A percentile compares a stretch with the other conserved stretches of the same genome.
These are phyloP conservation scores for Trachelus tabidus DNA, from an alignment of 2,888 invertebrate species.

Conservation along the genomic window DNA sequence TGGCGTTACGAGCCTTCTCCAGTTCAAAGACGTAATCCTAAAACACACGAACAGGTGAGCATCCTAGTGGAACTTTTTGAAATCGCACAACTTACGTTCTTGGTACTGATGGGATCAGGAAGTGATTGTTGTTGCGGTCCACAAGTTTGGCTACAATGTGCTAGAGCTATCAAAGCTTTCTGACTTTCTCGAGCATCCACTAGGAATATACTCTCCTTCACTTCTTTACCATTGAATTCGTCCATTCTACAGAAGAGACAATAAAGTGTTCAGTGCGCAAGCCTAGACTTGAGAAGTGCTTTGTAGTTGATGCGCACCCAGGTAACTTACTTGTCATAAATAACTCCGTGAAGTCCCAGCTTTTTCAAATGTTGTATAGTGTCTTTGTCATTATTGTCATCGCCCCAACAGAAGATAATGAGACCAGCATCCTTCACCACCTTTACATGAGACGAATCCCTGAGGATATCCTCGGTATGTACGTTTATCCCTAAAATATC, in stretches of 20 bases:
- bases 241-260: slow-evolving; percentile 70
- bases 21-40: slow-evolving; percentile 61
- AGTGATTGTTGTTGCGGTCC: slow-evolving; percentile 36
- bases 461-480: slow-evolving; percentile 90
- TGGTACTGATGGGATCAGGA: slow-evolving; percentile 40
- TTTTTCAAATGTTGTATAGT: slow-evolving; percentile 88
- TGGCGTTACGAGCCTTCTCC: slow-evolving; percentile 57
- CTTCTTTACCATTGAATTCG: slow-evolving; percentile 76
- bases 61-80: background rate
- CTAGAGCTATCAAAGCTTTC: slow-evolving; percentile 70
- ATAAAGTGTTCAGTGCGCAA: background rate
- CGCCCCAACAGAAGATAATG: slow-evolving; percentile 97
- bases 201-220: slow-evolving; percentile 86
- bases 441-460: slow-evolving; percentile 85
- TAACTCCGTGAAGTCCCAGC: slow-evolving; percentile 93
- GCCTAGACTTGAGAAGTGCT: background rate
- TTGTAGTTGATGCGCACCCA: background rate
- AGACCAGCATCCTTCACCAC: slow-evolving; percentile 83
- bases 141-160: slow-evolving; percentile 62
- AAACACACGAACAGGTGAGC: background rate
- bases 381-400: slow-evolving; percentile 90
- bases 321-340: slow-evolving; percentile 85
- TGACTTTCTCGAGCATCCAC: slow-evolving; percentile 83
- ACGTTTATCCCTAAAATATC: slow-evolving; percentile 91
- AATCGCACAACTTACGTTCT: slow-evolving; percentile 31